Evolutionary conservation across 2,797 vertebrate genomes (phyloP).

Genomic region (Telmatherina bonti): DNA sequence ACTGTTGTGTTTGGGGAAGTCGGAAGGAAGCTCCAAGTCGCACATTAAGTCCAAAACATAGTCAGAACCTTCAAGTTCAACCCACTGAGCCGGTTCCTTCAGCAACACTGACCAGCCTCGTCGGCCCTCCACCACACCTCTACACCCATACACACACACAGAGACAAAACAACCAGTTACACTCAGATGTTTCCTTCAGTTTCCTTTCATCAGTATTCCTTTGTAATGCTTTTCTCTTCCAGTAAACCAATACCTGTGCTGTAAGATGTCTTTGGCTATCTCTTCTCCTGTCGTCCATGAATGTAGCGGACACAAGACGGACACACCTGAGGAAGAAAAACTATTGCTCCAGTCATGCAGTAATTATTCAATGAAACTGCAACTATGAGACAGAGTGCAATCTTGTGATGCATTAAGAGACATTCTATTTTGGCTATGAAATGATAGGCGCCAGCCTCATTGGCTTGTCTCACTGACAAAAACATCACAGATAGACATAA

Average conservation of each 20-base stretch:
- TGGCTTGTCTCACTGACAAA: constrained; percentile 34
- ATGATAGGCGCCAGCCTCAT: neutral
- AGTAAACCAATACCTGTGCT: constrained; percentile 85
- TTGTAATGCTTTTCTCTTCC: neutral
- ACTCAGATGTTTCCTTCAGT: neutral
- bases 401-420: neutral
- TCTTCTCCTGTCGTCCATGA: constrained; percentile 96
- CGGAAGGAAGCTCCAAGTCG: constrained; percentile 88
- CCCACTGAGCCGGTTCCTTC: constrained; percentile 91
- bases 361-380: neutral
- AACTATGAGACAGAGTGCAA: neutral
- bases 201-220: neutral
- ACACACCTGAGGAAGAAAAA: constrained; percentile 81
- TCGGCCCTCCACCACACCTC: constrained; percentile 87
- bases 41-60: constrained; percentile 94
- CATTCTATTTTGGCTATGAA: neutral
- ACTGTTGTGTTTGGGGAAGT: constrained; percentile 92
- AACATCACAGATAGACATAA: constrained; percentile 43
- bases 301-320: constrained; percentile 91
- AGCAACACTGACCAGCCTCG: constrained; percentile 92
- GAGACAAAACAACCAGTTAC: constrained; percentile 1
- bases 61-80: constrained; percentile 95
- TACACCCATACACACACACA: constrained; percentile 58
- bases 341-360: neutral
- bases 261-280: constrained; percentile 89